phyloP scores from a whole-genome alignment of 2,797 vertebrate genomes.

The Danio albolineatus region DNA sequence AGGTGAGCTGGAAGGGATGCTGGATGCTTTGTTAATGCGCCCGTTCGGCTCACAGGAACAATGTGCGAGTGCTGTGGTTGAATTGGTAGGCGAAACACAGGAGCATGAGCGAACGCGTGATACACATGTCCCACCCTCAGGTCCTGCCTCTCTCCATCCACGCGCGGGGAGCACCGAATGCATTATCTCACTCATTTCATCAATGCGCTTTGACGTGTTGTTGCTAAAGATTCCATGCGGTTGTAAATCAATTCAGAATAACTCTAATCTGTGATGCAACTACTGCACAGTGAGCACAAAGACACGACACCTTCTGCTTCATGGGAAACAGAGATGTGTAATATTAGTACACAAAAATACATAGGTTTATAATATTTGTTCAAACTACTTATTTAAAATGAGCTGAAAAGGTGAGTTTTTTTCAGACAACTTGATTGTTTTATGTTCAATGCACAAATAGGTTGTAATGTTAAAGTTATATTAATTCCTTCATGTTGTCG shows the following conservation, averaged over 20 bases:
- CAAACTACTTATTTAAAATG: background rate
- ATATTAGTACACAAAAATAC: background rate
- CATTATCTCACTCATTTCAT: background rate
- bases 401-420: background rate
- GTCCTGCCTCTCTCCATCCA: background rate
- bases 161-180: background rate
- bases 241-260: background rate
- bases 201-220: background rate
- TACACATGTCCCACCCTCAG: constrained; percentile 39
- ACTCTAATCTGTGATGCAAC: background rate
- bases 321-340: background rate
- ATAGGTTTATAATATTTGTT: background rate
- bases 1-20: constrained; percentile 3
- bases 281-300: background rate
- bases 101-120: constrained; percentile 35
- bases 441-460: no score
- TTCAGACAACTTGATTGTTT: no score
- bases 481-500: no score
- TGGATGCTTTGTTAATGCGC: background rate
- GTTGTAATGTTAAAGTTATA: no score
- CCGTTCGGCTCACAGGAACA: constrained; percentile 12
- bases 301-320: background rate
- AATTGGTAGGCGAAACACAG: constrained; percentile 9
- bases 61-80: constrained; percentile 9
- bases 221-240: background rate